Evolutionary conservation across 2,888 invertebrate species (phyloP), one percentile per base, ranked within the genome.

Genomic region (Clanis bilineata): DNA sequence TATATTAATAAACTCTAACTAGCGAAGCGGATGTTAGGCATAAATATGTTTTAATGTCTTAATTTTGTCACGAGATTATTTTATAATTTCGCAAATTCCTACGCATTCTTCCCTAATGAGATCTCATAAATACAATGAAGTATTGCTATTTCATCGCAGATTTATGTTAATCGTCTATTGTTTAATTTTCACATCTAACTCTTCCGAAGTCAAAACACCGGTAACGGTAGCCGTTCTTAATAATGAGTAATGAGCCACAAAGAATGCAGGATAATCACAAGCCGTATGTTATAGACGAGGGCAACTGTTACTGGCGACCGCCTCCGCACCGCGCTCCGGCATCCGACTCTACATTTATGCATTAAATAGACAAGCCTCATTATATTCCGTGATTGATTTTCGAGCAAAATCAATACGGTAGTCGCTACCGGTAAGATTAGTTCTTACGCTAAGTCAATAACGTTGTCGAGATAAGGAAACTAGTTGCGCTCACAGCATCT

Each of bases 221-320:
- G 72, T 83, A 84, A 82, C 89, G 83, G 90, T 86, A 89, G 88
- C 87, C 72, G 76, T 74, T 83, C 85, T 79, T 85, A 89, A 88
- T 90, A 88, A 83, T 89, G 86, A 90, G 79, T 88, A 87, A 90
- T 89, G 86, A 84, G 78, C 65, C 69, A 71, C 71, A 80, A 82
- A 81, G 82, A 84, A 85, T 77, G 80, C 80, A 78, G 82, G 70
- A 60, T 56, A 57, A 60, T 55, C 43, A 59, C 32, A 39, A 28
- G 39, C 15, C 51, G 43, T 71, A 68, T 59, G 68, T 72, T 65
- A 60, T 47, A 39, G 56, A 60, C 36, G 55, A 25, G 57, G 38
- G 57, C 18, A n/a, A 47, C 36, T 55, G 22, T n/a, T n/a, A 32
- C 55, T 23, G 28, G 39, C 41, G 39, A 38, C 45, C 41, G 60